Evolutionary conservation across 2,797 vertebrate genomes (phyloP), one percentile per base, ranked within the genome.

Genomic region (Limnodromus scolopaceus): DNA sequence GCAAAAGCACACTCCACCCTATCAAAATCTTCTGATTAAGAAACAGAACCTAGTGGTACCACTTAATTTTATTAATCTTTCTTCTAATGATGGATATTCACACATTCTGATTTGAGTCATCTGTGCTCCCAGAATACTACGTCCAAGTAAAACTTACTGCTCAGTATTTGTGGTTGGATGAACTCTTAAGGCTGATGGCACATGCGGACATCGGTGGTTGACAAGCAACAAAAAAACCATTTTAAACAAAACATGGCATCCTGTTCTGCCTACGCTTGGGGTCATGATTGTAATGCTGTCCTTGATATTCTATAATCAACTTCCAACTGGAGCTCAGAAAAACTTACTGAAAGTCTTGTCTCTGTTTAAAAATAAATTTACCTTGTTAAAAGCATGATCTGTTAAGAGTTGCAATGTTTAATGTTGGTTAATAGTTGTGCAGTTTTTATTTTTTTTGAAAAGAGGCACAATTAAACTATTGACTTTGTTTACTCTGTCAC

Each of bases 381-480:
- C 95, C 96, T 96, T 98, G 98, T 98, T 98, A 96, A 96, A 97
- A 97, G 98, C 98, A 98, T 98, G 98, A 98, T 97, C 97, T 98
- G 98, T 98, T 98, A 95, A 96, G 97, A 98, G 96, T 98, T 98
- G 98, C 95, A 95, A 97, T 98, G 97, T 98, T 98, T 92, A 96
- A 97, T 99, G 99, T 99, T 99, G 98, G 99, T 99, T 99, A 98
- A 99, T 98, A 99, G 99, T 99, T 89, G 99, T 99, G 98, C 98
- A 98, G 98, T 97, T 98, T 97, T 97, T 97, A 89, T 94, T 98
- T 98, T 96, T 43, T 94, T 96, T 94, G 9, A 87, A 94, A 97
- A 97, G 98, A 99, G 99, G 99, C 99, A 99, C 98, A 98, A 96
- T 98, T 97, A 96, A 96, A 94, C 94, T 96, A 86, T 97, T 97